phyloP scores from a whole-genome alignment of 2,797 vertebrate species.

The Coreius guichenoti region DNA sequence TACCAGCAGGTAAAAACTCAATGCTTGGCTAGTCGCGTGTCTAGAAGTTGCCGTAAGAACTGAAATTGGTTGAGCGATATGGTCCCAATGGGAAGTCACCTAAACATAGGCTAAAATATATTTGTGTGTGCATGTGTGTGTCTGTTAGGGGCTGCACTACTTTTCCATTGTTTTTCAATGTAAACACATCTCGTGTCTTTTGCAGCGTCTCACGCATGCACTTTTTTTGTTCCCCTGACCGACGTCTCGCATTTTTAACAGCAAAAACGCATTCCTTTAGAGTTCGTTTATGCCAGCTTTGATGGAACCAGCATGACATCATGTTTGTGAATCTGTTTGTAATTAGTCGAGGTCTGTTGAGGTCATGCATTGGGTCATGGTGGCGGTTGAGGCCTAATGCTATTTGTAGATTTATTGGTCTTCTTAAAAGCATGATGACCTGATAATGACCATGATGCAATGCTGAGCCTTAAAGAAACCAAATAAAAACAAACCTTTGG shows the following conservation, averaged over 20 bases:
- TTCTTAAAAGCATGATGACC: constrained; percentile 7
- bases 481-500: constrained; percentile 38
- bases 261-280: neutral
- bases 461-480: neutral
- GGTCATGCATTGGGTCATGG: constrained; percentile 29
- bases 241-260: no score
- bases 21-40: constrained; percentile 33
- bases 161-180: no score
- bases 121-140: neutral
- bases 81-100: neutral
- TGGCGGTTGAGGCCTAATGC: neutral
- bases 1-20: constrained; percentile 36
- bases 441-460: constrained; percentile 28
- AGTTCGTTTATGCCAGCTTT: constrained; percentile 4
- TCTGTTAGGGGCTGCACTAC: no score
- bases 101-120: constrained; percentile 5
- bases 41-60: constrained; percentile 19
- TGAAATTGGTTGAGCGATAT: constrained; percentile 10
- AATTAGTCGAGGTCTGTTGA: constrained; percentile 41
- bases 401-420: constrained; percentile 51
- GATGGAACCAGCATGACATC: constrained; percentile 38
- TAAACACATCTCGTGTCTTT: no score
- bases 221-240: no score
- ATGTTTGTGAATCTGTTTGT: constrained; percentile 35
- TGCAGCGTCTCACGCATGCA: no score